These are phyloP conservation scores for Drepana arcuata DNA, from an alignment of 1,140 invertebrate genomes.

Conservation along the genomic window DNA sequence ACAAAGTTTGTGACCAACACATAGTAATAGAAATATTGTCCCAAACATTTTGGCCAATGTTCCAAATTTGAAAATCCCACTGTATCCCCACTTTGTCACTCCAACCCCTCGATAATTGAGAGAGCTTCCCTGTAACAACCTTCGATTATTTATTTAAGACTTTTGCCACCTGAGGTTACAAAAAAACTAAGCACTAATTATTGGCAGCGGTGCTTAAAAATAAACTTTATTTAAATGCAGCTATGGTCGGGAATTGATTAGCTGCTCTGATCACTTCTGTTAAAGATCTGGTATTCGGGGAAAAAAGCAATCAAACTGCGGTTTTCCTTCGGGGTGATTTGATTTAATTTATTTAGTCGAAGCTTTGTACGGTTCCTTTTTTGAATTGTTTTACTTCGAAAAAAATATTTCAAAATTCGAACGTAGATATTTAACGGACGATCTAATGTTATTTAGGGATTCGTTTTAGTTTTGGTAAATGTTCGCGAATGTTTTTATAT, in stretches of 20 bases:
- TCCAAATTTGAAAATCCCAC: too few relatives aligned
- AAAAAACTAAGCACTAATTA: constrained; percentile 49
- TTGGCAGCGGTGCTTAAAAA: too few relatives aligned
- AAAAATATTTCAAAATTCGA: too few relatives aligned
- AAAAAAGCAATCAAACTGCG: not conserved
- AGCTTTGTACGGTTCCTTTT: not conserved
- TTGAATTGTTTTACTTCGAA: too few relatives aligned
- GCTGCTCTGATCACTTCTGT: not conserved
- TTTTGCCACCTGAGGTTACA: constrained; percentile 51
- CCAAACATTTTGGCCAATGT: too few relatives aligned
- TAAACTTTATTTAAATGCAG: not conserved
- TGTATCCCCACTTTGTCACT: too few relatives aligned
- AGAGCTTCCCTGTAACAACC: constrained; percentile 34
- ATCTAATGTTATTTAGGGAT: too few relatives aligned
- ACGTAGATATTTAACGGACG: too few relatives aligned
- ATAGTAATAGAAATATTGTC: too few relatives aligned
- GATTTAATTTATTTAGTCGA: not conserved
- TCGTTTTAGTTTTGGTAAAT: too few relatives aligned
- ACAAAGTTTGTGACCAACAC: too few relatives aligned
- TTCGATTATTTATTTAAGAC: constrained; percentile 56
- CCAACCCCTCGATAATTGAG: constrained; percentile 36
- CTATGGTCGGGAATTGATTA: not conserved
- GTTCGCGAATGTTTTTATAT: too few relatives aligned
- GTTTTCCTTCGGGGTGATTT: not conserved
- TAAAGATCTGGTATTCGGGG: not conserved